Evolutionary conservation across 2,797 vertebrate genomes (phyloP).

Genomic region (Tenualosa ilisha): DNA sequence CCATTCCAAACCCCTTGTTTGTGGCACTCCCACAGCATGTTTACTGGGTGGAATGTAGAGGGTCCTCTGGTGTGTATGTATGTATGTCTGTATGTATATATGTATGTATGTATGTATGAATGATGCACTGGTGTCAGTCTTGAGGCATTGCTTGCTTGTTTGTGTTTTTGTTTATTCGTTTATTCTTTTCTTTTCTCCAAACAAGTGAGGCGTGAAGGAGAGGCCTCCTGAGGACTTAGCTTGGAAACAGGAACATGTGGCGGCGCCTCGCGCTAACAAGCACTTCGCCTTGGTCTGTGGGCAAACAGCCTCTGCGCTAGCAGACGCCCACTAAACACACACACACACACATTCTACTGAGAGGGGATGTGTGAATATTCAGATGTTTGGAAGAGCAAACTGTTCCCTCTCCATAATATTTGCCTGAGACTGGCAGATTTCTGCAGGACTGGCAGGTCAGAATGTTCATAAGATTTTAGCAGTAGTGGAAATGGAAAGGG

Average conservation of each 20-base stretch:
- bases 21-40: neutral
- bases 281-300: neutral
- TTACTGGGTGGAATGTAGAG: neutral
- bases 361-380: neutral
- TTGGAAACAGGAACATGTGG: neutral
- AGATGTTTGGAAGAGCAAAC: neutral
- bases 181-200: neutral
- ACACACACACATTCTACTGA: neutral
- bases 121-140: neutral
- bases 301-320: neutral
- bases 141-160: neutral
- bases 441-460: neutral
- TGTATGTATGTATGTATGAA: slow-evolving; percentile 2
- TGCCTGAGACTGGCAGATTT: neutral
- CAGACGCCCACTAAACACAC: neutral
- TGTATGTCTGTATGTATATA: neutral
- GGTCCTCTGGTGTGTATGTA: neutral
- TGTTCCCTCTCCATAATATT: neutral
- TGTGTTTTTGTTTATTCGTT: neutral
- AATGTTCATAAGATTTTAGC: neutral
- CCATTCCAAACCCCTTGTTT: neutral
- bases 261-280: neutral
- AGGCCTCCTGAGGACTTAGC: neutral
- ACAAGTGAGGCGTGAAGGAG: slow-evolving; percentile 9
- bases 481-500: neutral